Evolutionary conservation across 2,113 vertebrate species (phyloP), one percentile per base, ranked within the genome.

Genomic region (Orientallactaga bullata): DNA sequence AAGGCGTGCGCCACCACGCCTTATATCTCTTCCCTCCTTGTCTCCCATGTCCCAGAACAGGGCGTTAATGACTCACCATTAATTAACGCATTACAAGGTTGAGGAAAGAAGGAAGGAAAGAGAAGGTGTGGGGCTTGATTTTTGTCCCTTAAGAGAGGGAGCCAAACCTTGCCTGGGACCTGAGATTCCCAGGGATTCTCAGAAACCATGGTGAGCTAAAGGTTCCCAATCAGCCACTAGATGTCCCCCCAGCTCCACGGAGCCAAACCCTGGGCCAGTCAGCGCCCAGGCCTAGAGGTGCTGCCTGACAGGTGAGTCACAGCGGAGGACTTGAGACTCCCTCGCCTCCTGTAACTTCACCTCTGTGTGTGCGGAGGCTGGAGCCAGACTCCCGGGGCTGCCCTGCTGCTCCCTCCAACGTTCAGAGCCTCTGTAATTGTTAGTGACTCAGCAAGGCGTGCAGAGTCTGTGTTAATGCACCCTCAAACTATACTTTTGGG

Each of bases 191-290:
- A 0, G 35, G 32, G 20, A 4, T 7, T 20, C 23, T 92, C 32
- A 32, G 80, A 66, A 79, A 63, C 24, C 24, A 24, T 21, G 39
- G 55, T 15, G 10, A 65, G 16, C 2, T 0, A 35, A 58, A 66
- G 42, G 32, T 93, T 90, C 90, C 90, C 18, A 63, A 10, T 2
- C 0, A 0, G 82, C 96, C 97, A 95, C 97, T 93, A 97, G 96
- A 78, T 89, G 97, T 61, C 96, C 0, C 9, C 78, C 37, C 35
- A 15, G 78, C 65, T 47, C 42, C 42, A 47, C 42, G 5, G 42
- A 47, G 42, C 42, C 42, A 47, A 58, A 42, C n/a, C 2, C 8
- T 60, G 32, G 4, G 42, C 61, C 72, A 9, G 81, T 58, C 18
- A 18, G 79, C 58, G n/a, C 55, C 60, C 42, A 47, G 42, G 42